These are phyloP conservation scores for Drosophila imparisetae DNA, from an alignment of 2,888 invertebrate species.

Conservation along the genomic window DNA sequence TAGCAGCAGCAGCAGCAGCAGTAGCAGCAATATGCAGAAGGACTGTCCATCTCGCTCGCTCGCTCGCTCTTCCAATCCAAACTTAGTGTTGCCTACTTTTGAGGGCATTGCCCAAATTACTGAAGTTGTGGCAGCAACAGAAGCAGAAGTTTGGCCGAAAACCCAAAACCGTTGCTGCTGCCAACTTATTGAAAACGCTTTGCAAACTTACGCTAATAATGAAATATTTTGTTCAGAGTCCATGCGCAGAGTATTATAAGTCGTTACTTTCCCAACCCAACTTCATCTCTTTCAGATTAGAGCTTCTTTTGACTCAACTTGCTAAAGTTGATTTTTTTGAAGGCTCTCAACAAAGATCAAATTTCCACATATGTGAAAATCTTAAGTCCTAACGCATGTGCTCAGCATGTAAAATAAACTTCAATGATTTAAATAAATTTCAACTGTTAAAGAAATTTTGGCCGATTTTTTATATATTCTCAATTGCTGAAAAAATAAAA, in stretches of 20 bases:
- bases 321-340: not conserved
- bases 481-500: too few relatives aligned
- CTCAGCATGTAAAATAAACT: not conserved
- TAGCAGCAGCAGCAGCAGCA: not conserved
- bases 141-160: constrained; percentile 35
- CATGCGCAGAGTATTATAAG: constrained; percentile 9
- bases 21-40: constrained; percentile 14
- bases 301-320: not conserved
- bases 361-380: not conserved
- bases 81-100: constrained; percentile 46
- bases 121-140: constrained; percentile 25
- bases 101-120: constrained; percentile 43
- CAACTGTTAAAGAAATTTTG: too few relatives aligned
- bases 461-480: too few relatives aligned
- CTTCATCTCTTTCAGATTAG: not conserved
- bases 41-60: not conserved
- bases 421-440: too few relatives aligned
- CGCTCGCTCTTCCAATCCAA: not conserved
- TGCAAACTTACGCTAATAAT: constrained; percentile 43
- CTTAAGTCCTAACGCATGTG: not conserved
- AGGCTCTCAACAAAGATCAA: not conserved
- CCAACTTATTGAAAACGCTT: constrained; percentile 58
- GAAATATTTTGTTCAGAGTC: constrained; percentile 16
- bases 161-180: constrained; percentile 33
- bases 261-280: not conserved